A percentile compares a stretch with the other conserved stretches of the same genome.
Evolutionary conservation across 2,113 vertebrate species (phyloP).

Genomic region (Vidua chalybeata): DNA sequence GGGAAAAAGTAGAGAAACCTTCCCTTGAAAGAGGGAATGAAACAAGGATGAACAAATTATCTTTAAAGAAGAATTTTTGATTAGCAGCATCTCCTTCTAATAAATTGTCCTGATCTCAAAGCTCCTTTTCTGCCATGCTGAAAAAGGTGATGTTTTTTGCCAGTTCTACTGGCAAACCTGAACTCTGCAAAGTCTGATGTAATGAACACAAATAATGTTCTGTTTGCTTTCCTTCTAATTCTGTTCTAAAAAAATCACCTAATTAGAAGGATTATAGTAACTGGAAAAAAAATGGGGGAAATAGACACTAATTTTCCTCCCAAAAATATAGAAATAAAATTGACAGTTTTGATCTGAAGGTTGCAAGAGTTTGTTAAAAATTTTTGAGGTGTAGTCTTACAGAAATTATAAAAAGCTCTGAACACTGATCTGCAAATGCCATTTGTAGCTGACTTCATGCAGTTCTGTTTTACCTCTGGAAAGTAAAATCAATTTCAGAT

Average conservation of each 20-base stretch:
- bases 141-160: background rate
- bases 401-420: background rate
- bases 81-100: background rate
- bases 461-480: slow-evolving; percentile 10
- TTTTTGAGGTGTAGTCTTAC: background rate
- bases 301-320: background rate
- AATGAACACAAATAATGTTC: background rate
- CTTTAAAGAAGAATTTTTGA: background rate
- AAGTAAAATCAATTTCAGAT: slow-evolving; percentile 50
- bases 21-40: background rate
- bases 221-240: background rate
- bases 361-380: background rate
- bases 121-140: background rate
- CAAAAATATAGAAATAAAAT: background rate
- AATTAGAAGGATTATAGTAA: background rate
- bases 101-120: background rate
- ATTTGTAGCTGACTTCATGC: slow-evolving; percentile 6
- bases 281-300: background rate
- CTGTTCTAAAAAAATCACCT: background rate
- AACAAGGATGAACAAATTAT: background rate
- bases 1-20: background rate
- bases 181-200: background rate
- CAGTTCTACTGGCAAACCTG: background rate
- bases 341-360: background rate
- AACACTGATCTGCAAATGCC: background rate